These are phyloP conservation scores for Panzeria rudis DNA, from an alignment of 2,888 invertebrate species.

Conservation along the genomic window DNA sequence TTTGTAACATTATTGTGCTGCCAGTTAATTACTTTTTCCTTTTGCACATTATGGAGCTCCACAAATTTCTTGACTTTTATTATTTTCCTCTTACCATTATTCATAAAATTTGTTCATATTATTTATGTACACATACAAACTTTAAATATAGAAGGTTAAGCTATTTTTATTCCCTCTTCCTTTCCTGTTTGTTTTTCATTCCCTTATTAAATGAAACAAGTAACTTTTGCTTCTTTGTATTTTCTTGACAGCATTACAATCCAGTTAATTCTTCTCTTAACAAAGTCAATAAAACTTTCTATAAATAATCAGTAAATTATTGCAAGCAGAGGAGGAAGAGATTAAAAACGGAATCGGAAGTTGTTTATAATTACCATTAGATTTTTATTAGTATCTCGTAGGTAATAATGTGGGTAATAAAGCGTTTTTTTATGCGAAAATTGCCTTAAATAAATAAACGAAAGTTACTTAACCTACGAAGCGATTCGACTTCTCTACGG, in stretches of 20 bases:
- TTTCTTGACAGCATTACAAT: conserved; percentile 20
- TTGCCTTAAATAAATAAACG: too few species aligned
- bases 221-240: conserved; percentile 9
- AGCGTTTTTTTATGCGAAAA: background rate
- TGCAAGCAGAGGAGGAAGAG: background rate
- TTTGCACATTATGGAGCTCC: background rate
- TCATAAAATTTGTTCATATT: background rate
- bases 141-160: conserved; percentile 1
- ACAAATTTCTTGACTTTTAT: background rate
- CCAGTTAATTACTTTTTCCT: background rate
- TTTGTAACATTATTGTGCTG: background rate
- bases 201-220: background rate
- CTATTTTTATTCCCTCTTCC: conserved; percentile 8
- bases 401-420: conserved; percentile 5
- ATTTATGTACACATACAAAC: background rate
- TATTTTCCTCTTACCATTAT: background rate
- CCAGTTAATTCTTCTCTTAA: conserved; percentile 6
- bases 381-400: conserved; percentile 21
- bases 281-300: conserved; percentile 8
- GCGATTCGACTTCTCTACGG: too few species aligned
- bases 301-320: conserved; percentile 20
- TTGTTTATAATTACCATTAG: conserved; percentile 33
- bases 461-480: too few species aligned
- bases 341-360: conserved; percentile 40
- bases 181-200: background rate